Percentiles rank a stretch among this genome's conserved stretches.
These are phyloP conservation scores for Gobiocypris rarus DNA, from an alignment of 2,113 vertebrate genomes.

Conservation along the genomic window DNA sequence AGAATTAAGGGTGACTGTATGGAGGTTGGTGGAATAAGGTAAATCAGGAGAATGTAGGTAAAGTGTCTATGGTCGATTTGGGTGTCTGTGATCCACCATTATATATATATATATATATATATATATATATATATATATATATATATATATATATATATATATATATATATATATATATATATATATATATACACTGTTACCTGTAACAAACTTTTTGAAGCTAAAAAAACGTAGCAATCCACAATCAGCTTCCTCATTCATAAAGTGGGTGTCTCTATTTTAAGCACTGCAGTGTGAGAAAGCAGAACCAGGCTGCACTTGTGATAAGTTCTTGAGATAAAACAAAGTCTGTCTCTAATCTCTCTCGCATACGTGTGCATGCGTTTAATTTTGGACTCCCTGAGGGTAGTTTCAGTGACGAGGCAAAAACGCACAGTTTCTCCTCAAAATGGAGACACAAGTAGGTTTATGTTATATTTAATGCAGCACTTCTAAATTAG, in stretches of 20 bases:
- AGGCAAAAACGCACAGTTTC: conserved; percentile 8
- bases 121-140: no score
- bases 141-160: no score
- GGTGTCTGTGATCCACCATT: no score
- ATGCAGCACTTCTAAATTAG: not conserved
- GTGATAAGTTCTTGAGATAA: conserved; percentile 37
- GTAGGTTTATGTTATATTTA: conserved; percentile 16
- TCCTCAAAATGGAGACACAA: conserved; percentile 6
- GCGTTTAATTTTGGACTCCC: conserved; percentile 15
- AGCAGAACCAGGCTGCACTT: conserved; percentile 16
- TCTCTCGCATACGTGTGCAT: not conserved
- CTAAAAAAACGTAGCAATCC: not conserved
- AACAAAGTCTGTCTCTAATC: conserved; percentile 4
- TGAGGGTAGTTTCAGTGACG: conserved; percentile 3
- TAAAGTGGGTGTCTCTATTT: conserved; percentile 38
- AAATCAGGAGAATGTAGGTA: no score
- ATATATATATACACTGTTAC: not conserved
- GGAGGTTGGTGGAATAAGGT: no score
- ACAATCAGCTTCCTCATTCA: conserved; percentile 7
- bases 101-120: no score
- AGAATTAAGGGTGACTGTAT: no score
- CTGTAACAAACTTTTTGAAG: not conserved
- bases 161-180: no score
- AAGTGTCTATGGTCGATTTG: no score
- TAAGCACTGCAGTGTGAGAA: conserved; percentile 11